Base-by-base conservation (phyloP, 2,113 vertebrate genomes). In the Pelvicachromis taeniatus region DNA sequence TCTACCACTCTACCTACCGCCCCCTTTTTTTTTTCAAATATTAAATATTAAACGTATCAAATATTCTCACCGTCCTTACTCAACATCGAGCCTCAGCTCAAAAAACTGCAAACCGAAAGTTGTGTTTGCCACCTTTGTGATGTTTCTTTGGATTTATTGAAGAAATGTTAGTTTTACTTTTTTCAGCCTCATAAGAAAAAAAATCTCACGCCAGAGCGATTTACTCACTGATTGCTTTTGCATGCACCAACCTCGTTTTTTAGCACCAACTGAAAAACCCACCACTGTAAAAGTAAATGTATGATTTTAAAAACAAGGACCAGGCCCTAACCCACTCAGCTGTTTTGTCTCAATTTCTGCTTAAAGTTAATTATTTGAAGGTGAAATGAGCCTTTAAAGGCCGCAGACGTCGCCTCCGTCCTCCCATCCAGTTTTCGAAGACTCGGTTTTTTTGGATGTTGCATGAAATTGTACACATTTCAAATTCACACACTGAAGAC, bases 331-430 rank as follows among this genome's bases (percentile, higher is more conserved):
- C 29, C 29, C 29, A 29, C 23, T 58, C 55, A 2, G 59, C 19
- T 12, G 31, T 19, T 63, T 63, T 63, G 1, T 38, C 33, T 4
- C 19, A 21, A 26, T 26, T 40, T 21, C 11, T 68, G 61, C n/a
- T 40, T 1, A n/a, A 13, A 31, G 50, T 54, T 13, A 29, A 10
- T 7, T 53, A 10, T 29, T 78, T 85, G 21, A 23, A 23, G 58
- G 23, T 79, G 79, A 82, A 50, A 17, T 7, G 50, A 23, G 14
- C 11, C 81, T 80, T 77, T 79, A 80, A 42, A 58, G 9, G 21
- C 50, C 0, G 10, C 38, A 13, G 53, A 19, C 55, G 16, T 29
- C 13, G 16, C 29, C 7, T 58, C 55, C 4, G 55, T 56, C 26
- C 26, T 26, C 26, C n/a, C n/a, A n/a, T n/a, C n/a, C n/a, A n/a